Percentiles rank a stretch among this genome's conserved stretches.
Conservation (phyloP, 2,797 vertebrate genomes). For the Notamacropus eugenii region DNA sequence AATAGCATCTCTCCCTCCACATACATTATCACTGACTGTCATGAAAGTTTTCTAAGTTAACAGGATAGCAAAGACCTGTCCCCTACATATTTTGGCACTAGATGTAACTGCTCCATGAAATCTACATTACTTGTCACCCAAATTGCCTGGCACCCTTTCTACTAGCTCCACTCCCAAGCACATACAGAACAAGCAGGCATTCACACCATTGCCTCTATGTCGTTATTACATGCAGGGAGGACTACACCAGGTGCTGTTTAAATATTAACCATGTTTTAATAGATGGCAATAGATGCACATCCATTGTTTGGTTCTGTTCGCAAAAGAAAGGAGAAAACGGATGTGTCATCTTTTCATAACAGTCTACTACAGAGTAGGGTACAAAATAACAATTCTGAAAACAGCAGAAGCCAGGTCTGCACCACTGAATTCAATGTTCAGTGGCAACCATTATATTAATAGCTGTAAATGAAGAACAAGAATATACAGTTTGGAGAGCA, state of each 20-base stretch:
- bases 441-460: slow-evolving; percentile 72
- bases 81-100: slow-evolving; percentile 54
- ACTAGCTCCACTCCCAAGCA: slow-evolving; percentile 69
- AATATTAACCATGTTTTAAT: slow-evolving; percentile 76
- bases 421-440: slow-evolving; percentile 79
- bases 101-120: slow-evolving; percentile 69
- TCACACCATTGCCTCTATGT: slow-evolving; percentile 66
- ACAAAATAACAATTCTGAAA: slow-evolving; percentile 83
- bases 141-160: slow-evolving; percentile 62
- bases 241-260: slow-evolving; percentile 75
- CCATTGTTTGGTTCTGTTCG: slow-evolving; percentile 62
- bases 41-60: slow-evolving; percentile 72
- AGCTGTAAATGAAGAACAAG: slow-evolving; percentile 79
- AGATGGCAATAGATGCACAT: slow-evolving; percentile 73
- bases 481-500: slow-evolving; percentile 75
- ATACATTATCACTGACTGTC: slow-evolving; percentile 21
- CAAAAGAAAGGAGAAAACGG: slow-evolving; percentile 55
- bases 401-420: slow-evolving; percentile 81
- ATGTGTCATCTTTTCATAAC: slow-evolving; percentile 68
- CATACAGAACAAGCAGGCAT: slow-evolving; percentile 64
- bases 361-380: slow-evolving; percentile 76
- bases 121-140: slow-evolving; percentile 69
- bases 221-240: slow-evolving; percentile 73
- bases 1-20: background rate
- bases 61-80: slow-evolving; percentile 50